phyloP scores from a whole-genome alignment of 64 coral and sea anemone species.

The Stichodactyla mertensii region DNA sequence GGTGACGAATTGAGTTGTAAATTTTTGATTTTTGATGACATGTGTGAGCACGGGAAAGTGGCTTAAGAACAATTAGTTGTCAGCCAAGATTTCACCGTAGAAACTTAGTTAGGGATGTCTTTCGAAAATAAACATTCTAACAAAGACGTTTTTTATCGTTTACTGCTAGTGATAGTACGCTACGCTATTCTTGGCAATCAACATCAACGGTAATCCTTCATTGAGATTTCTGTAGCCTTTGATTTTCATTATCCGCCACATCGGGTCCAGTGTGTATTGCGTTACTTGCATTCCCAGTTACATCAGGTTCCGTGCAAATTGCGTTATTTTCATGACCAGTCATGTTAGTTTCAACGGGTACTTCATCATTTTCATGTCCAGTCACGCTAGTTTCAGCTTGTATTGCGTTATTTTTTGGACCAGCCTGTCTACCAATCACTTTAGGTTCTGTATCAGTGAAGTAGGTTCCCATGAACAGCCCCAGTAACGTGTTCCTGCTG shows the following conservation, averaged over 20 bases:
- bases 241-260: not conserved
- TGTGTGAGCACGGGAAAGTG: not conserved
- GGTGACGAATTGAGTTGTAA: too few relatives aligned
- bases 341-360: not conserved
- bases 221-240: too few relatives aligned
- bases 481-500: not conserved
- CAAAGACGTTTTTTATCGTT: too few relatives aligned
- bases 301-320: not conserved
- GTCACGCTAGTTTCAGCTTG: not conserved
- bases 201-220: too few relatives aligned
- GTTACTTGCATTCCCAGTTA: not conserved
- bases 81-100: not conserved
- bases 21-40: not conserved
- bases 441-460: not conserved
- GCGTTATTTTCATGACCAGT: not conserved
- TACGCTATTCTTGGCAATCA: too few relatives aligned
- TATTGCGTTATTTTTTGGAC: not conserved
- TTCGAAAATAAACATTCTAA: not conserved
- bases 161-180: too few relatives aligned
- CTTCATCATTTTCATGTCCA: not conserved
- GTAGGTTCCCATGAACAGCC: conserved; percentile 31
- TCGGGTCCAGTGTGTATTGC: not conserved
- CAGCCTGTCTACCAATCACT: not conserved
- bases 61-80: not conserved
- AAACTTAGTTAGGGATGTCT: not conserved